Conservation (phyloP, 37 sponge, comb jelly and placozoan species). For the Aphrocallistes beatrix region DNA sequence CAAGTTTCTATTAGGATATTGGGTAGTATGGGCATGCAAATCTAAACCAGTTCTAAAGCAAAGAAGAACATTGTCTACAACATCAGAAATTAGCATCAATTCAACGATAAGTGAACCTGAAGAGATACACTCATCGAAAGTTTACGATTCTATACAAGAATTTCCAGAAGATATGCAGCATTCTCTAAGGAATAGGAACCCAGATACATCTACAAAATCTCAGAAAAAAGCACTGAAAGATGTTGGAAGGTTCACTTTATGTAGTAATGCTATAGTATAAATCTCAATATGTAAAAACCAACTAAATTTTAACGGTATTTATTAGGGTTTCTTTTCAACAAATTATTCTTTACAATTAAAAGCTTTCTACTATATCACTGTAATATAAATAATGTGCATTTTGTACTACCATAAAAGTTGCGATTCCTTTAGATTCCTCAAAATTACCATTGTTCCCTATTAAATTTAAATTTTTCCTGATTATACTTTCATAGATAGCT, state of each 20-base stretch:
- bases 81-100: neutral
- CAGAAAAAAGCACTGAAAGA: neutral
- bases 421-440: no score
- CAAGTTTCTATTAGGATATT: neutral
- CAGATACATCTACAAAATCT: neutral
- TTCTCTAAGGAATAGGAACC: neutral
- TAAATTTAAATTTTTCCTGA: no score
- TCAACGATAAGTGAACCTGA: neutral
- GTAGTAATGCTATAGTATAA: neutral
- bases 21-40: neutral
- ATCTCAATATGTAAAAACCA: neutral
- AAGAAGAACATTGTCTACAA: neutral
- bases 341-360: no score
- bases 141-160: neutral
- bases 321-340: no score
- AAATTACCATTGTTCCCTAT: no score
- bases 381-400: no score
- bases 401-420: no score
- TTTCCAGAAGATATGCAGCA: neutral
- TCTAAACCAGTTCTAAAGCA: neutral
- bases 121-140: neutral
- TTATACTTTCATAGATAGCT: no score
- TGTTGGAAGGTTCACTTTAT: neutral
- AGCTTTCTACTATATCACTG: no score
- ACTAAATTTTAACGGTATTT: no score